These are phyloP conservation scores for Perizoma flavofasciatum DNA, from an alignment of 2,888 invertebrate genomes.

Conservation along the genomic window DNA sequence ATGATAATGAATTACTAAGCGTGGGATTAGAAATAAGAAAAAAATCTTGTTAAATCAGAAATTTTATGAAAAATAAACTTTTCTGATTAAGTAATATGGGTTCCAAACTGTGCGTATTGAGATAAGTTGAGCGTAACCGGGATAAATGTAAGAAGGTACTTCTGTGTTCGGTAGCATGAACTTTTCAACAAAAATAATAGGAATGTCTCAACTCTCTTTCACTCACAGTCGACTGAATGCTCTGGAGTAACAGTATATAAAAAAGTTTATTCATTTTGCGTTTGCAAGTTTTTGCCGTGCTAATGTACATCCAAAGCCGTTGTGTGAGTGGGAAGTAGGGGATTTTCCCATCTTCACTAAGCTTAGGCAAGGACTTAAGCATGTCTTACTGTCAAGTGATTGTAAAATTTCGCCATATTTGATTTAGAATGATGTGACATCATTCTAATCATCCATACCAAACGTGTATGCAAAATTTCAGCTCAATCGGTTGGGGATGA, in stretches of 20 bases:
- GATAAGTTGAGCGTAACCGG: constrained; percentile 14
- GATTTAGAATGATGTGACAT: too few species aligned
- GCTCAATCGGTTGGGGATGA: too few species aligned
- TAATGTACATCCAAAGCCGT: too few species aligned
- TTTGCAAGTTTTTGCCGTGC: constrained; percentile 4
- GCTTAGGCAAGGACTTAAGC: too few species aligned
- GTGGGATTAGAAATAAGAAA: neutral
- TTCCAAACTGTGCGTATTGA: constrained; percentile 14
- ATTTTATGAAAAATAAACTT: constrained; percentile 2
- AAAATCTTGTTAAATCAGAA: neutral
- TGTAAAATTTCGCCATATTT: too few species aligned
- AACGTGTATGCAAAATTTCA: too few species aligned
- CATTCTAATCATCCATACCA: too few species aligned
- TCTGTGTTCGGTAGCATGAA: constrained; percentile 4
- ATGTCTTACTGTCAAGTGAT: too few species aligned
- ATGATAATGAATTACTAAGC: too few species aligned
- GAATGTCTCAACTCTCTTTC: constrained; percentile 3
- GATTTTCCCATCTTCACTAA: too few species aligned
- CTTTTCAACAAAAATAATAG: constrained; percentile 21
- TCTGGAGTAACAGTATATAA: constrained; percentile 1
- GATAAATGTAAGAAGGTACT: too few species aligned
- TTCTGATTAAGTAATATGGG: constrained; percentile 13
- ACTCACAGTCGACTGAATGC: constrained; percentile 6
- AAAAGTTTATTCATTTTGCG: constrained; percentile 16
- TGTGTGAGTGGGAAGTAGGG: too few species aligned